These are phyloP conservation scores for Poecilus cupreus DNA, from an alignment of 2,888 invertebrate species.

Conservation along the genomic window DNA sequence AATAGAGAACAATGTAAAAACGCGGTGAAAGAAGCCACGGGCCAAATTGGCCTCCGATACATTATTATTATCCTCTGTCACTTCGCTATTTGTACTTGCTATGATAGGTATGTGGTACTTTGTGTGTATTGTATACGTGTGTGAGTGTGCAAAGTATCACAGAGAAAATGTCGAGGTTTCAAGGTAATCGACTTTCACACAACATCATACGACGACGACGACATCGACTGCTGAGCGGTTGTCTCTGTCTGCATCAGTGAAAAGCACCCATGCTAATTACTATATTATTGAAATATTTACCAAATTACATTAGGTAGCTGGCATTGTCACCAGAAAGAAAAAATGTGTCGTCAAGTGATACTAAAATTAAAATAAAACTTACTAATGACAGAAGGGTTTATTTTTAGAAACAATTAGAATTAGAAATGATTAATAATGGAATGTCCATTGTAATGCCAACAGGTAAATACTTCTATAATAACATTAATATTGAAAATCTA, in stretches of 20 bases:
- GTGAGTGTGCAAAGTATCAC: constrained; percentile 52
- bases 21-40: no score
- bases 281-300: constrained; percentile 25
- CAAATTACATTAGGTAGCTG: background rate
- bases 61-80: no score
- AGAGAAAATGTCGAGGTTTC: constrained; percentile 55
- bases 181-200: constrained; percentile 55
- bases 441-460: no score
- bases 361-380: background rate
- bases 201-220: background rate
- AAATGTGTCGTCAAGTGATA: background rate
- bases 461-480: no score
- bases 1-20: no score
- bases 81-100: no score
- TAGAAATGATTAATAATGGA: background rate
- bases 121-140: background rate
- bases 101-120: background rate
- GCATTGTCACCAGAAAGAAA: no score
- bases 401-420: background rate
- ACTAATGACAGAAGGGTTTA: background rate
- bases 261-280: constrained; percentile 31
- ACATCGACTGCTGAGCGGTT: background rate
- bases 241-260: background rate
- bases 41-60: no score
- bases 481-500: no score